Percentiles rank a stretch among this genome's conserved stretches.
These are phyloP conservation scores for Dipodomys ordii DNA, from an alignment of 2,113 vertebrate genomes.

Conservation along the genomic window DNA sequence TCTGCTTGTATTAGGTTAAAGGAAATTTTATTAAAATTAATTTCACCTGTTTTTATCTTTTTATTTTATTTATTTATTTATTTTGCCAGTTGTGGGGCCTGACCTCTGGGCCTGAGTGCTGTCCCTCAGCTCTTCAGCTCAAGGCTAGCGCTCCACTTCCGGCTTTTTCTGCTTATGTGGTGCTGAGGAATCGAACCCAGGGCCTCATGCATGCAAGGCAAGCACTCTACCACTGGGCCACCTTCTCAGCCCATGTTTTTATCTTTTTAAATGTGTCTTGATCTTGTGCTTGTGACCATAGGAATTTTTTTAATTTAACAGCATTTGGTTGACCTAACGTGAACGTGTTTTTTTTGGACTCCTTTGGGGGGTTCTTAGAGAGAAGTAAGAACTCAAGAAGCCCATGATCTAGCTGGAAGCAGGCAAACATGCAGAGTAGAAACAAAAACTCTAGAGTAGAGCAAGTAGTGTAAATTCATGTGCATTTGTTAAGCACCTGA, in stretches of 20 bases:
- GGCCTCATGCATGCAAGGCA: too few relatives aligned
- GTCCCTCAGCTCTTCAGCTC: too few relatives aligned
- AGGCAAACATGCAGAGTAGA: background rate
- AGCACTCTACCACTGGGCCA: too few relatives aligned
- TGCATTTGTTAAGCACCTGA: constrained; percentile 13
- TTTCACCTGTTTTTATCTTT: background rate
- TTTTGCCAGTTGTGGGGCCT: too few relatives aligned
- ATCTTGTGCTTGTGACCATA: too few relatives aligned
- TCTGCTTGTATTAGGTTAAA: constrained; percentile 34
- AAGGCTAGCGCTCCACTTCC: too few relatives aligned
- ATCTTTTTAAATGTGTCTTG: too few relatives aligned
- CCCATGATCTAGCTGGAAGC: background rate
- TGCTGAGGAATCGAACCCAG: too few relatives aligned
- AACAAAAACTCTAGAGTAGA: background rate
- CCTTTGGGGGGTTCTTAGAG: background rate
- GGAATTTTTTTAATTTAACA: background rate
- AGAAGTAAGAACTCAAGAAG: background rate
- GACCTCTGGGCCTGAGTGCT: background rate
- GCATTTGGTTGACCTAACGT: background rate
- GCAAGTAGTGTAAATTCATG: background rate
- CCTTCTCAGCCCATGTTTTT: too few relatives aligned
- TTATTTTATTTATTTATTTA: too few relatives aligned
- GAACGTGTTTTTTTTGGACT: background rate
- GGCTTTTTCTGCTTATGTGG: too few relatives aligned
- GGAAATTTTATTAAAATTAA: constrained; percentile 31